Evolutionary conservation across 2,888 invertebrate species (phyloP), one percentile per base, ranked within the genome.

Genomic region (Drosophila recens): DNA sequence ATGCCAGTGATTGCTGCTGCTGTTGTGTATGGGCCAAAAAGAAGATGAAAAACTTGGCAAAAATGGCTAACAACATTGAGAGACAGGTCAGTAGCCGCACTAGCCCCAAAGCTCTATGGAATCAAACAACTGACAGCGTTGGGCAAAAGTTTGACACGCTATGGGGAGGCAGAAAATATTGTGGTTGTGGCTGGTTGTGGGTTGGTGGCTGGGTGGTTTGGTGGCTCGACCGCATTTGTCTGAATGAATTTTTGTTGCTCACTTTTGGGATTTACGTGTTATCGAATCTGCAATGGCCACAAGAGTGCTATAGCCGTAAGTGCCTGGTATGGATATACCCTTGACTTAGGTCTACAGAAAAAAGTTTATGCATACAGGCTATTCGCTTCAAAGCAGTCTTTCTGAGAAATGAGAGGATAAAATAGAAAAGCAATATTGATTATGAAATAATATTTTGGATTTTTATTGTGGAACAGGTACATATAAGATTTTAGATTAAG

Each of bases 81-180:
- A 43, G 46, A 51, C 63, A 68, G 64, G 72, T 64, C 72, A 68
- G 61, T 49, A 63, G 75, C 59, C 63, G 62, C 61, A 75, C 58
- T 56, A 17, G 58, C 40, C 17, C 17, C 49, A 48, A 56, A 59
- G 46, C 75, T 64, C 76, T 13, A 8, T 36, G 76, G 75, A 65
- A 61, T 68, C 62, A 54, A 58, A 38, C 42, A 65, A 67, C 57
- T 75, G 75, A 75, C 75, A 72, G 72, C 34, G 67, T 23, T 40
- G 43, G 56, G 63, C 56, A 64, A 63, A 75, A 75, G 72, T 64
- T 75, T 67, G 63, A 62, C 72, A 62, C 64, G 53, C 67, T 58
- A 46, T 57, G 20, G 52, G 57, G 36, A 30, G 76, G 67, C 46
- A 15, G 48, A 20, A 42, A 42, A 49, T 40, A 48, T 53, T 36